A percentile compares a stretch with the other conserved stretches of the same genome.
phyloP scores from a whole-genome alignment of 1,140 invertebrate species.

The Drosophila ambigua region DNA sequence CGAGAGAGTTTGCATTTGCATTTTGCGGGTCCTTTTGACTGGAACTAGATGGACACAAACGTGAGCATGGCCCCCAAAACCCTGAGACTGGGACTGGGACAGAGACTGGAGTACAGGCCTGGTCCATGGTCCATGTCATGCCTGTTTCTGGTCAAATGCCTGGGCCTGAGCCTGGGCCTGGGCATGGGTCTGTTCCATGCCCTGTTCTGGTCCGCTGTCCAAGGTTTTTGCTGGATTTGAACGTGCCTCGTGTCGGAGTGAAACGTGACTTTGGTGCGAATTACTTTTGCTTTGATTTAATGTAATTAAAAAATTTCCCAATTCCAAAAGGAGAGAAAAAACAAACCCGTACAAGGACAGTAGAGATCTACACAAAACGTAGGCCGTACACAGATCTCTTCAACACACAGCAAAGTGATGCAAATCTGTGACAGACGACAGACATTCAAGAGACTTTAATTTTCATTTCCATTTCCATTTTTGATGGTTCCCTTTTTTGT shows the following conservation, averaged over 20 bases:
- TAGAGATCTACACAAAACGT: too few species aligned
- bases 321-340: constrained; percentile 37
- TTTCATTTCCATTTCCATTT: constrained; percentile 12
- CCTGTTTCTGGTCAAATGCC: too few species aligned
- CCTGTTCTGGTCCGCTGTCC: constrained; percentile 13
- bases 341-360: constrained; percentile 4
- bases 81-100: not conserved
- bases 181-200: not conserved
- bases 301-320: constrained; percentile 79
- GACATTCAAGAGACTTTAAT: constrained; percentile 7
- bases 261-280: constrained; percentile 81
- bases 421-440: constrained; percentile 22
- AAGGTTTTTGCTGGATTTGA: constrained; percentile 26
- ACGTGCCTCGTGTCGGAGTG: constrained; percentile 57
- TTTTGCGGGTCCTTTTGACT: constrained; percentile 59
- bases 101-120: constrained; percentile 18
- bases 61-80: constrained; percentile 30
- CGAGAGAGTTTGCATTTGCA: constrained; percentile 54
- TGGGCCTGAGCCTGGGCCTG: too few species aligned
- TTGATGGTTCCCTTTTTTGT: not conserved
- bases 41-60: constrained; percentile 51
- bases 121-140: constrained; percentile 1
- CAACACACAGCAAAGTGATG: not conserved
- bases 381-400: constrained; percentile 1
- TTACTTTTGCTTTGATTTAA: constrained; percentile 82